Percentiles rank a stretch among this genome's conserved stretches.
phyloP scores from a whole-genome alignment of 2,113 vertebrate species.

The Sinocyclocheilus anophthalmus region DNA sequence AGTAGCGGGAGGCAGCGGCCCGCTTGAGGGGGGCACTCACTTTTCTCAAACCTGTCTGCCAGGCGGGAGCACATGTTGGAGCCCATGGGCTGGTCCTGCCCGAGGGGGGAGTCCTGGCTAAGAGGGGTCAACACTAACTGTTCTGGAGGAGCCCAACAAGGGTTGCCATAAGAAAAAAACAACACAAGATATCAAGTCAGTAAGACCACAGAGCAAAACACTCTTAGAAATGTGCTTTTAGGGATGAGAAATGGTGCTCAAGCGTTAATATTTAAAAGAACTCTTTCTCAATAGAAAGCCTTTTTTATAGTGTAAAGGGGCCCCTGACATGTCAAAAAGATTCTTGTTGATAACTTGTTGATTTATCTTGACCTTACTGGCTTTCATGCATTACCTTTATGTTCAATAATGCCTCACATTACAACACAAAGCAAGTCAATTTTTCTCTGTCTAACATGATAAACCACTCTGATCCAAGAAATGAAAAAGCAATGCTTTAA shows the following conservation, averaged over 20 bases:
- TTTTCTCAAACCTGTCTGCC: constrained; percentile 81
- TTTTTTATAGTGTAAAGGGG: not conserved
- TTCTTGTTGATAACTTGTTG: not conserved
- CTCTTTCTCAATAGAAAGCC: not conserved
- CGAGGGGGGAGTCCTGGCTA: constrained; percentile 77
- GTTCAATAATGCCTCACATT: not conserved
- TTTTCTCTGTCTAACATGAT: not conserved
- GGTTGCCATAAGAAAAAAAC: constrained; percentile 58
- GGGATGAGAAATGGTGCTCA: not conserved
- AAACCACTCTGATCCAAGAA: not conserved
- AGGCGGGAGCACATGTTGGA: constrained; percentile 73
- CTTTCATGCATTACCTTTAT: not conserved
- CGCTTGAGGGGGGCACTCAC: constrained; percentile 74
- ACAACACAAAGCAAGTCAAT: not conserved
- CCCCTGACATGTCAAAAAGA: not conserved
- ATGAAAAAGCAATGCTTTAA: not conserved
- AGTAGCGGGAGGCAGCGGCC: constrained; percentile 57
- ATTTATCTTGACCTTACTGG: not conserved
- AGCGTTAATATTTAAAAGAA: not conserved
- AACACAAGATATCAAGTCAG: constrained; percentile 65
- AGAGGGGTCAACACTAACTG: constrained; percentile 83
- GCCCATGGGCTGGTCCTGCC: constrained; percentile 72
- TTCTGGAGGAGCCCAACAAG: constrained; percentile 68
- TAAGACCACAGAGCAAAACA: constrained; percentile 44
- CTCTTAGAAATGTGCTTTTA: constrained; percentile 27